Evolutionary conservation across 2,888 invertebrate genomes (phyloP).

Genomic region (Drosophila maculinotata): DNA sequence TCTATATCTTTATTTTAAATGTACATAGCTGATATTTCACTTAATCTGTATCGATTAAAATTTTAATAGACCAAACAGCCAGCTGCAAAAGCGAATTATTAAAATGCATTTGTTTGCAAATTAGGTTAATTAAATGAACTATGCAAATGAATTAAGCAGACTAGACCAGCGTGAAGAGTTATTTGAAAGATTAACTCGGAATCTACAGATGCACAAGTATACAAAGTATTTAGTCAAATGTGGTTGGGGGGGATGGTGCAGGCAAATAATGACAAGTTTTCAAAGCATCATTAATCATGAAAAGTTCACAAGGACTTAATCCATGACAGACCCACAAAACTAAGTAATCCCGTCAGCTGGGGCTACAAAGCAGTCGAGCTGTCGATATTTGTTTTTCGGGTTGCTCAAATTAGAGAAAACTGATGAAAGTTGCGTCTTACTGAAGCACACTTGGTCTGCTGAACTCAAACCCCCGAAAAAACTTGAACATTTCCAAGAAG

Average conservation of each 20-base stretch:
- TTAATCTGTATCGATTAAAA: not conserved
- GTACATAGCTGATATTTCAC: too few species aligned
- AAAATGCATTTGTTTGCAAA: slow-evolving; percentile 11
- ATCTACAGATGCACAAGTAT: not conserved
- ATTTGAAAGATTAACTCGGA: not conserved
- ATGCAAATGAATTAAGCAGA: slow-evolving; percentile 28
- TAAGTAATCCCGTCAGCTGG: slow-evolving; percentile 37
- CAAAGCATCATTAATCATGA: slow-evolving; percentile 76
- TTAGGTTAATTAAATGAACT: slow-evolving; percentile 46
- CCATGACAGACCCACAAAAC: slow-evolving; percentile 52
- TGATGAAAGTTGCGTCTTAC: slow-evolving; percentile 56
- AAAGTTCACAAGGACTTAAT: slow-evolving; percentile 73
- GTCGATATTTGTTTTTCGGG: slow-evolving; percentile 75
- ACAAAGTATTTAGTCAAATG: not conserved
- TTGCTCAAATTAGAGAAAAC: slow-evolving; percentile 62
- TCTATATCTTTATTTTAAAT: too few species aligned
- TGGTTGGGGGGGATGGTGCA: not conserved
- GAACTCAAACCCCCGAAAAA: slow-evolving; percentile 8
- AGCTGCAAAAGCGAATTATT: too few species aligned
- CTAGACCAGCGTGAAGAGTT: not conserved
- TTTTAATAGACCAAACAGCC: too few species aligned
- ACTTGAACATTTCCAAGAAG: slow-evolving; percentile 39
- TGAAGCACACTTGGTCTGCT: slow-evolving; percentile 1
- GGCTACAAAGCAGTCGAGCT: slow-evolving; percentile 37
- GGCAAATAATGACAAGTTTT: slow-evolving; percentile 64